Evolutionary conservation across 2,113 vertebrate species (phyloP).

Genomic region (Centropus unirufus): DNA sequence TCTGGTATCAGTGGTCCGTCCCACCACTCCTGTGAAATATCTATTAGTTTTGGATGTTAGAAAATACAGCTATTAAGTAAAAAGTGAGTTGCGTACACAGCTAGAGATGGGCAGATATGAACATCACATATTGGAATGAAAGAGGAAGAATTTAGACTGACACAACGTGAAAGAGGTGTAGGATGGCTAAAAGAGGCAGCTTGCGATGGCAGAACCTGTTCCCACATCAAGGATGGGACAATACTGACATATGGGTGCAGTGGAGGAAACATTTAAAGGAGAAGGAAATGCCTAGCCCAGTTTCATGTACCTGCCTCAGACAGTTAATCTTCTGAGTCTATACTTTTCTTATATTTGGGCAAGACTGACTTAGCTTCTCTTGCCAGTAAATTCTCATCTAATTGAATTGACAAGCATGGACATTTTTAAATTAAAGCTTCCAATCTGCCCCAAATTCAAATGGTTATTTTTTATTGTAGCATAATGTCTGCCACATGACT

Average conservation of each 20-base stretch:
- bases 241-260: not conserved
- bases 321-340: slow-evolving; percentile 38
- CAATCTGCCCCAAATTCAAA: slow-evolving; percentile 40
- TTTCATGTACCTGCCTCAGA: slow-evolving; percentile 45
- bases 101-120: not conserved
- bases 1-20: not conserved
- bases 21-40: not conserved
- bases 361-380: slow-evolving; percentile 4
- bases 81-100: not conserved
- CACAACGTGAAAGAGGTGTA: not conserved
- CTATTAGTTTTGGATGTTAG: not conserved
- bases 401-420: slow-evolving; percentile 61
- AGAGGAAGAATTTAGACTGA: not conserved
- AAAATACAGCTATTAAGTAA: not conserved
- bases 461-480: slow-evolving; percentile 27
- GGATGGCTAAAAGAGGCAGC: not conserved
- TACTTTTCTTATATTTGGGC: slow-evolving; percentile 36
- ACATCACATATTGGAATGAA: not conserved
- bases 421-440: slow-evolving; percentile 56
- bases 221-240: not conserved
- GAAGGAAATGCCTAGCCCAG: not conserved
- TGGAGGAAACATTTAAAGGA: not conserved
- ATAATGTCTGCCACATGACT: slow-evolving; percentile 33
- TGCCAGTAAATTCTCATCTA: slow-evolving; percentile 59
- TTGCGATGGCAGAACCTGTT: not conserved